Percentiles rank a stretch among this genome's conserved stretches.
These are phyloP conservation scores for Siphamia tubifer DNA, from an alignment of 2,113 vertebrate genomes.

Conservation along the genomic window DNA sequence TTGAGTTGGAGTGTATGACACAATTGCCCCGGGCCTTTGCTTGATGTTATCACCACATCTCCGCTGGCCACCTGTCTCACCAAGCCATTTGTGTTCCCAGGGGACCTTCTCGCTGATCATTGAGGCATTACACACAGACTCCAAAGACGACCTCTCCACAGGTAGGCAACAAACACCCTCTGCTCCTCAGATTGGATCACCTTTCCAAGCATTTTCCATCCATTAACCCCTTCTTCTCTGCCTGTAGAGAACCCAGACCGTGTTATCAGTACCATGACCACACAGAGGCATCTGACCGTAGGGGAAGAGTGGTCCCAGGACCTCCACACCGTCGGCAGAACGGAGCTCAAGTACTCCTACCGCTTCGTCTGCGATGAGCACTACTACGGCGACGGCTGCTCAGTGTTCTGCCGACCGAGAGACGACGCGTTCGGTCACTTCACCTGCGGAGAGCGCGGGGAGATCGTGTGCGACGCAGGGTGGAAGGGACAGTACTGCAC, in stretches of 20 bases:
- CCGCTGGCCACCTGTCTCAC: conserved; percentile 67
- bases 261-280: conserved; percentile 94
- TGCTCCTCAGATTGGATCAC: background rate
- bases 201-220: background rate
- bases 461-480: conserved; percentile 93
- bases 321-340: conserved; percentile 88
- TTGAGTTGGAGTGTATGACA: conserved; percentile 3
- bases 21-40: conserved; percentile 36
- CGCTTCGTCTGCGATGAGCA: conserved; percentile 96
- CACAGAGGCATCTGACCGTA: conserved; percentile 92
- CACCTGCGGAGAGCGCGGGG: conserved; percentile 94
- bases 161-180: conserved; percentile 74
- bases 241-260: conserved; percentile 89
- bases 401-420: conserved; percentile 93
- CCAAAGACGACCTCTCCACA: conserved; percentile 92
- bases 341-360: conserved; percentile 95
- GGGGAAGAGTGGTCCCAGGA: conserved; percentile 98
- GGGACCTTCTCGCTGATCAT: conserved; percentile 98
- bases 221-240: background rate
- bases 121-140: conserved; percentile 93
- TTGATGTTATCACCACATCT: conserved; percentile 53
- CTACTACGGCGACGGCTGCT: conserved; percentile 94
- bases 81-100: conserved; percentile 76
- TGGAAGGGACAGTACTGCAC: conserved; percentile 98
- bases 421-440: conserved; percentile 98